A percentile compares a stretch with the other conserved stretches of the same genome.
Evolutionary conservation across 2,113 vertebrate genomes (phyloP).

Genomic region (Ageneiosus marmoratus): DNA sequence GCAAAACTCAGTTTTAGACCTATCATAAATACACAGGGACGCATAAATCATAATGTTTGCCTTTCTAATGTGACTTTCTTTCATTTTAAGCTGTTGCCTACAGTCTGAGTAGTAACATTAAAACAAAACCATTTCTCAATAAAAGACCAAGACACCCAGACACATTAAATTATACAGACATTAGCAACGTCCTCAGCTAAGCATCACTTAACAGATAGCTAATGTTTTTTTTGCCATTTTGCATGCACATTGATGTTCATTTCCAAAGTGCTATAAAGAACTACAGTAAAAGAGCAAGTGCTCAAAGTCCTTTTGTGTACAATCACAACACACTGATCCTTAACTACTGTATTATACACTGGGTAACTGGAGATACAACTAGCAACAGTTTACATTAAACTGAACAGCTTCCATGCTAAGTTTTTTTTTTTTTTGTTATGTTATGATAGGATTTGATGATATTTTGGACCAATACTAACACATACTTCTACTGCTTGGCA

Average conservation of each 20-base stretch:
- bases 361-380: background rate
- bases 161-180: constrained; percentile 11
- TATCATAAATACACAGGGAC: background rate
- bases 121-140: background rate
- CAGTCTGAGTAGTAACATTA: background rate
- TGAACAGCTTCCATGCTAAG: background rate
- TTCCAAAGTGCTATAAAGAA: background rate
- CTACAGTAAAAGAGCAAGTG: background rate
- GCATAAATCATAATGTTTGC: background rate
- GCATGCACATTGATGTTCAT: background rate
- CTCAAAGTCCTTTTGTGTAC: background rate
- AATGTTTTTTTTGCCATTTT: background rate
- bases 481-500: too few species aligned
- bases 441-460: background rate
- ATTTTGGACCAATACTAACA: background rate
- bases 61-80: background rate
- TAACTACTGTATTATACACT: background rate
- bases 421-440: background rate
- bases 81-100: background rate
- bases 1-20: background rate
- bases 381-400: background rate
- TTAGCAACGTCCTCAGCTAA: background rate
- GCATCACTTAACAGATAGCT: background rate
- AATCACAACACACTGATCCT: background rate
- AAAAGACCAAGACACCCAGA: background rate